A percentile compares a stretch with the other conserved stretches of the same genome.
phyloP scores from a whole-genome alignment of 2,888 invertebrate species.

The Drosophila vallismaia region DNA sequence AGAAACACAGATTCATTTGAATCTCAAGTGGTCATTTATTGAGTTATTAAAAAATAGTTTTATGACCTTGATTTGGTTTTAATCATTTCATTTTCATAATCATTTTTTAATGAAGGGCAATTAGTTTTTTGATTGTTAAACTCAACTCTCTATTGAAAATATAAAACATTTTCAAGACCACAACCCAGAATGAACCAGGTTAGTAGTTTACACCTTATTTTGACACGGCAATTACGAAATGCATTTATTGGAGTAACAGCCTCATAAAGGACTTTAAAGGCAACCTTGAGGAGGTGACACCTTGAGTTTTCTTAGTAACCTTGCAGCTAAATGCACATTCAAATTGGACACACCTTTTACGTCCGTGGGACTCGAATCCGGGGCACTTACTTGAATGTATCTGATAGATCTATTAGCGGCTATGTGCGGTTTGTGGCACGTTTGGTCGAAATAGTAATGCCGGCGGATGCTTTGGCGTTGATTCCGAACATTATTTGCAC shows the following conservation, averaged over 20 bases:
- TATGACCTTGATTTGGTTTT: not conserved
- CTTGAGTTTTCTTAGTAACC: slow-evolving; percentile 41
- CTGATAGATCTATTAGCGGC: slow-evolving; percentile 16
- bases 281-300: slow-evolving; percentile 72
- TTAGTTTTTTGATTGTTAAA: not conserved
- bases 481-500: slow-evolving; percentile 20
- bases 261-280: not conserved
- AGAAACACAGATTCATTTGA: not conserved
- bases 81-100: not conserved
- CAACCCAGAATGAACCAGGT: not conserved
- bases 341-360: slow-evolving; percentile 50
- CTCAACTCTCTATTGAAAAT: not conserved
- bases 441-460: slow-evolving; percentile 9
- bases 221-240: slow-evolving; percentile 38
- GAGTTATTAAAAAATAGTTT: not conserved
- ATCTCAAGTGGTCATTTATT: not conserved
- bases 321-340: slow-evolving; percentile 45
- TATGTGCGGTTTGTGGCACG: slow-evolving; percentile 23
- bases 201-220: slow-evolving; percentile 5
- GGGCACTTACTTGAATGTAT: slow-evolving; percentile 42
- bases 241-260: slow-evolving; percentile 6
- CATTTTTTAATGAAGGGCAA: not conserved
- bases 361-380: not conserved
- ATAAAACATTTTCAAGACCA: not conserved
- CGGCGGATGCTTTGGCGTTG: slow-evolving; percentile 22